Evolutionary conservation across 2,113 vertebrate genomes (phyloP).

Genomic region (Sinocyclocheilus rhinocerous): DNA sequence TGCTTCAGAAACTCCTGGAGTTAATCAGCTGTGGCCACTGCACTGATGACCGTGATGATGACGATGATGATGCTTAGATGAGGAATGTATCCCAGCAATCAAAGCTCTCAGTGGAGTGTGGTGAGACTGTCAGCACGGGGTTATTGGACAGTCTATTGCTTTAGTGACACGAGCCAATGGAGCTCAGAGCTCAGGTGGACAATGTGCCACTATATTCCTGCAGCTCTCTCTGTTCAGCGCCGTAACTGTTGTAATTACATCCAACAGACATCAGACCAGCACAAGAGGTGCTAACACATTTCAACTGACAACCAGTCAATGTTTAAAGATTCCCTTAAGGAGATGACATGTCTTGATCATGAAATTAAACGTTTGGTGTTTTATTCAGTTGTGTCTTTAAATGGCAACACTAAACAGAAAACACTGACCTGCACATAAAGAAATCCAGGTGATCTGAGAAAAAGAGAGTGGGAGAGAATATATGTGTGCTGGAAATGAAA

Average conservation of each 20-base stretch:
- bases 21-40: conserved; percentile 43
- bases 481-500: not conserved
- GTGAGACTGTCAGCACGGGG: conserved; percentile 72
- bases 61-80: conserved; percentile 58
- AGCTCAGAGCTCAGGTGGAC: conserved; percentile 30
- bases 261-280: conserved; percentile 20
- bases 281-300: not conserved
- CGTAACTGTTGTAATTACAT: conserved; percentile 22
- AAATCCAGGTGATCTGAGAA: conserved; percentile 13
- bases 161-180: conserved; percentile 57
- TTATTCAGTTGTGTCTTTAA: not conserved
- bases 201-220: conserved; percentile 26
- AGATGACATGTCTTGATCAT: not conserved
- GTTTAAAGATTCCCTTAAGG: not conserved
- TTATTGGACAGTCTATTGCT: conserved; percentile 61
- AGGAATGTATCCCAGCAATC: conserved; percentile 69
- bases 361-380: not conserved
- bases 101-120: conserved; percentile 65
- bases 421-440: not conserved
- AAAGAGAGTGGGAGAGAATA: conserved; percentile 24
- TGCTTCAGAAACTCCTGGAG: conserved; percentile 33
- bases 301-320: not conserved
- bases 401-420: not conserved
- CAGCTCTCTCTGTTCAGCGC: not conserved
- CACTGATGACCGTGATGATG: conserved; percentile 35